Evolutionary conservation across 2,113 vertebrate species (phyloP).

Genomic region (Takifugu flavidus): DNA sequence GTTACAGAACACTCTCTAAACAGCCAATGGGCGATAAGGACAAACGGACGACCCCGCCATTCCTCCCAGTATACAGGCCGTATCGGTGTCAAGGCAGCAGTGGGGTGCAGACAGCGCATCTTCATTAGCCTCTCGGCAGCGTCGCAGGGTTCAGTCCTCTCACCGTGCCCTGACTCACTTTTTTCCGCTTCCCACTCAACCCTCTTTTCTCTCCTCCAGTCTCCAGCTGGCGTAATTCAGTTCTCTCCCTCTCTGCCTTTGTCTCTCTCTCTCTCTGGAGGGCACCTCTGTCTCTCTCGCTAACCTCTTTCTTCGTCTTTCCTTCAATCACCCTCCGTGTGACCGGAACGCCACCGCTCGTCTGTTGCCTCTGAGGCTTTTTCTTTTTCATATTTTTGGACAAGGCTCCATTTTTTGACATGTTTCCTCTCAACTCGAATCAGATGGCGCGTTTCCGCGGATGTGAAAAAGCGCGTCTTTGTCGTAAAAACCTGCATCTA

Average conservation of each 20-base stretch:
- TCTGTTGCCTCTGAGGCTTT: slow-evolving; percentile 36
- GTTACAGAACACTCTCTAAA: background rate
- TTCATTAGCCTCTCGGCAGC: background rate
- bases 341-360: slow-evolving; percentile 30
- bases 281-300: slow-evolving; percentile 15
- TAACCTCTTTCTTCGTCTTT: slow-evolving; percentile 6
- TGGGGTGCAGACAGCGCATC: no score
- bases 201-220: background rate
- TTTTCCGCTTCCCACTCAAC: no score
- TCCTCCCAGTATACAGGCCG: background rate
- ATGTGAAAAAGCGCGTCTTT: background rate
- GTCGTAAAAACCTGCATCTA: no score
- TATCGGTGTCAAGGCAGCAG: no score
- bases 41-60: background rate
- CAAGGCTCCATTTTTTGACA: slow-evolving; percentile 43
- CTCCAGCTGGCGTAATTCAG: slow-evolving; percentile 9
- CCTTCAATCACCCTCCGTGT: slow-evolving; percentile 9
- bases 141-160: background rate
- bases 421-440: slow-evolving; percentile 45
- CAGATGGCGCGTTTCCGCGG: background rate
- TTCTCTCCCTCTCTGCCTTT: slow-evolving; percentile 10
- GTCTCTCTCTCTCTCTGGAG: slow-evolving; percentile 4
- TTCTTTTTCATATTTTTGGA: slow-evolving; percentile 17
- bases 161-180: background rate
- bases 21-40: background rate